Conservation (phyloP, 2,113 vertebrate genomes). For the Manacus vitellinus region DNA sequence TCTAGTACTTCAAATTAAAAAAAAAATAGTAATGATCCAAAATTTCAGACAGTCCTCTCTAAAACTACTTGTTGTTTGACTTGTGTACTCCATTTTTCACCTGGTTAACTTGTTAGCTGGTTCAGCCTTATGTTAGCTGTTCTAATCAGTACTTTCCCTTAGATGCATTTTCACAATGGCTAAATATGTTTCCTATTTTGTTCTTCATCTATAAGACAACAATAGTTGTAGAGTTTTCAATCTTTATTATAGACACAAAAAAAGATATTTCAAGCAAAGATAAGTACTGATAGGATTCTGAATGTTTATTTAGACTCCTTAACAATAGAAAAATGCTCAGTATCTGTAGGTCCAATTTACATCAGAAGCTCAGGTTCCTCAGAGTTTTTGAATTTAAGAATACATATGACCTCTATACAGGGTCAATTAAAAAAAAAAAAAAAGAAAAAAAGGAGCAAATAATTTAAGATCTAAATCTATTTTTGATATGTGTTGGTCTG, state of each 20-base stretch:
- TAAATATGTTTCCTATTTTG: background rate
- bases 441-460: background rate
- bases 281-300: background rate
- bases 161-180: background rate
- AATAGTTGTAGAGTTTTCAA: background rate
- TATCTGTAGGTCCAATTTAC: background rate
- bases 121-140: background rate
- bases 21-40: background rate
- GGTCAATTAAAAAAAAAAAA: rapidly evolving
- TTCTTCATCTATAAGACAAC: background rate
- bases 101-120: background rate
- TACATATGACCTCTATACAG: background rate
- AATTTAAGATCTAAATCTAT: background rate
- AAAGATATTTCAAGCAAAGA: background rate
- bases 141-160: background rate
- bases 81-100: background rate
- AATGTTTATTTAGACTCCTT: background rate
- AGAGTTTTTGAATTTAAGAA: background rate
- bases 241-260: background rate
- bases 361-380: background rate
- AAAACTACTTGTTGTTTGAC: background rate
- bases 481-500: background rate
- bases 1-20: background rate
- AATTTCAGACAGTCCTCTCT: background rate
- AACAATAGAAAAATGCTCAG: background rate